Evolutionary conservation across 2,797 vertebrate species (phyloP), one percentile per base, ranked within the genome.

Genomic region (Cryptoprocta ferox): DNA sequence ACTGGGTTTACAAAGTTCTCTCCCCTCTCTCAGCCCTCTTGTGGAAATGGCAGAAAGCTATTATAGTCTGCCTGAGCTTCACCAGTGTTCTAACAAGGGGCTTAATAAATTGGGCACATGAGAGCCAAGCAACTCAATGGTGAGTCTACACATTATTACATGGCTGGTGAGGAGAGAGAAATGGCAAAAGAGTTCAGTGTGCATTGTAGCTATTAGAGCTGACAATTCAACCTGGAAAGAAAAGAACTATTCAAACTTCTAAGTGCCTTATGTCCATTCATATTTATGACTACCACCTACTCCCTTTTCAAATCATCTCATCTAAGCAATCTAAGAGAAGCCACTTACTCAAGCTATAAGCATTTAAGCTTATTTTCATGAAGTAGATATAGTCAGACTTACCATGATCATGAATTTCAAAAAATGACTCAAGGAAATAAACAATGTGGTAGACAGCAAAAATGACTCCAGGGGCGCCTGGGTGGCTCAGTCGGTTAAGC

Each of bases 401-500:
- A 32, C 18, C 26, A 50, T 56, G 66, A 75, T 70, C 59, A 63
- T 87, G 76, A 80, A 93, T 91, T 95, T 94, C 59, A 94, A 75
- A 71, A 95, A 82, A 65, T 89, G 39, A 91, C 12, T 76, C 21
- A 66, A 95, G 39, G 92, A 94, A 96, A 89, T 61, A 84, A 81
- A 68, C 12, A 91, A 13, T 63, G 3, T 89, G 30, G 50, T 61
- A 53, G 37, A 50, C 92, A 88, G 70, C 37, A 87, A 70, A 96
- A 87, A 91, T 65, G 42, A 13, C 2, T 89, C 14, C 5, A 21
- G 42, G 42, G 42, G 42, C 42, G 10, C 42, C 42, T 45, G 42
- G 42, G 42, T 10, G 42, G 42, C 42, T 45, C 42, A 45, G 42
- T 45, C 42, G 42, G 42, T 9, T 45, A 45, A 45, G 42, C 8